These are phyloP conservation scores for Nymphicus hollandicus DNA, from an alignment of 2,113 vertebrate species.

Conservation along the genomic window DNA sequence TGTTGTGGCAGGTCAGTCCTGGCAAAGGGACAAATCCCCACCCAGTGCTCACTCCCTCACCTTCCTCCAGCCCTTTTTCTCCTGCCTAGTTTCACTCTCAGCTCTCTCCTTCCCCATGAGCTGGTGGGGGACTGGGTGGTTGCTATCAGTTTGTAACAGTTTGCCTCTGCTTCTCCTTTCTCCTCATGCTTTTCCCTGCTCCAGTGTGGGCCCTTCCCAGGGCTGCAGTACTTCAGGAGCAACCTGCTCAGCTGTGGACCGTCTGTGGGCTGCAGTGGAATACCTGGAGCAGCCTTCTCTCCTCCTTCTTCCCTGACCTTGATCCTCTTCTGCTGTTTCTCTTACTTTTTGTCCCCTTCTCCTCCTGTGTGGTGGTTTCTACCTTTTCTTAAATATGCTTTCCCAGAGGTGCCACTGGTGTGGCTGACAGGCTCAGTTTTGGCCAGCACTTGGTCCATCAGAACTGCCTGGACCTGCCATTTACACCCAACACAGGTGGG, in stretches of 20 bases:
- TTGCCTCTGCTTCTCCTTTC: neutral
- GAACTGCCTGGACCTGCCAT: neutral
- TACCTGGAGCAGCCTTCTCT: neutral
- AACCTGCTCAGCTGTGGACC: rapidly evolving
- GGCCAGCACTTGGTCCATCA: rapidly evolving
- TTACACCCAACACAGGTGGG: neutral
- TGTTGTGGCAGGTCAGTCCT: neutral
- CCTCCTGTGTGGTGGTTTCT: neutral
- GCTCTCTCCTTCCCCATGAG: rapidly evolving
- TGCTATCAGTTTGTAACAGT: neutral
- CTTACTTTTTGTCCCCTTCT: neutral
- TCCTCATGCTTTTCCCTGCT: neutral
- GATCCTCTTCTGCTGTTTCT: neutral
- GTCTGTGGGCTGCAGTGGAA: neutral
- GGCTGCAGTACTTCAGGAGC: neutral
- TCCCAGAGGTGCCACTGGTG: neutral
- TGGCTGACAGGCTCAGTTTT: neutral
- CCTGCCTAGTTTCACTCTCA: neutral
- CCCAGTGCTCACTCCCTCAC: neutral
- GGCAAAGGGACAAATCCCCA: neutral
- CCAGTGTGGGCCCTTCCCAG: neutral
- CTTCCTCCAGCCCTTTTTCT: neutral
- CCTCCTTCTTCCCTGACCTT: neutral
- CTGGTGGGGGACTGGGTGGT: neutral
- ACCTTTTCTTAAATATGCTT: neutral